Base-by-base conservation (phyloP, 2,888 invertebrate genomes). In the Dendrolimus houi region DNA sequence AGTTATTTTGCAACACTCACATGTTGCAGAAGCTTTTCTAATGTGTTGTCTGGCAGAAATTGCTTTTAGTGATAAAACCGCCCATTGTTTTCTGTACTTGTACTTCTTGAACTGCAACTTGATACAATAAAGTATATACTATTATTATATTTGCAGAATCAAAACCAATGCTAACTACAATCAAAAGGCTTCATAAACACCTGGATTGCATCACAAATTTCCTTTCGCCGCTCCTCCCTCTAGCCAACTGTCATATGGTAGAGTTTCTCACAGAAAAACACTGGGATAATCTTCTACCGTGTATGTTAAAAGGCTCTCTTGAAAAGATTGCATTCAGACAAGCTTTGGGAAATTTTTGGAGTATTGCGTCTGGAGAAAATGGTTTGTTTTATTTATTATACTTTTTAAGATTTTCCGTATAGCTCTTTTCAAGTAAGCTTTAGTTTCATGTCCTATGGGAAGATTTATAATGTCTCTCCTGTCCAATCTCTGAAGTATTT, bases 161-260 rank as follows among this genome's bases (percentile, higher is more conserved):
- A 17, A 17, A 17, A 52, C 9, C 64, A 64, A 82, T 83, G 80
- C 74, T 74, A 29, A 58, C 74, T 6, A 75, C 62, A 52, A 69
- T 81, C 55, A 61, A 59, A 1, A 78, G 68, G 62, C 61, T 89
- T 0, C 71, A 64, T 8, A 62, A 72, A 54, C 84, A 91, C 55
- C 74, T 94, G 41, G 92, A 93, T 58, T 73, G 79, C 2, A 80
- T 93, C 10, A 73, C 93, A 0, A 69, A 77, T 10, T 95, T 92
- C 77, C 76, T 96, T 17, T 81, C 90, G 17, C 93, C 93, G 0
- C 83, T 93, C 53, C 79, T 93, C 61, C 89, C 92, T 0, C 79
- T 96, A 41, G 92, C 93, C 0, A 95, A 96, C 76, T 94, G 95
- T 65, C 96, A 97, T 75, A 94, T 96, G 93, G 96, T 89, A 0